phyloP scores from a whole-genome alignment of 2,113 vertebrate genomes.

The Chionodraco myersi region DNA sequence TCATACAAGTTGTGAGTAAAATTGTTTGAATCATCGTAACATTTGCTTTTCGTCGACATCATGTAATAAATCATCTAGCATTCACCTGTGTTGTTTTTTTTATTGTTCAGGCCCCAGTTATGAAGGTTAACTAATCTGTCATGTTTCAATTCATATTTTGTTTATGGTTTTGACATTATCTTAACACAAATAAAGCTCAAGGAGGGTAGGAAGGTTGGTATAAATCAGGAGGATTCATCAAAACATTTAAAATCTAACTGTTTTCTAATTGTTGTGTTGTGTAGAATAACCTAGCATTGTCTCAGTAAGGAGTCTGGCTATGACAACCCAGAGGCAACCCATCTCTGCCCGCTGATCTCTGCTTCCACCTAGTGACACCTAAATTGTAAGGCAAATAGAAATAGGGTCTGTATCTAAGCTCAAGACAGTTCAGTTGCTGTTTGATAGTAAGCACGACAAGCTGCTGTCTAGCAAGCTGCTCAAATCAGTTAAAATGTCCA shows the following conservation, averaged over 20 bases:
- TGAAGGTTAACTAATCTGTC: background rate
- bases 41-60: constrained; percentile 39
- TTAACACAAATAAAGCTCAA: background rate
- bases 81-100: constrained; percentile 30
- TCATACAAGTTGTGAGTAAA: constrained; percentile 41
- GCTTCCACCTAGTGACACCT: constrained; percentile 54
- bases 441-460: background rate
- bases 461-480: background rate
- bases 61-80: constrained; percentile 64
- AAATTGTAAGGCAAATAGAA: background rate
- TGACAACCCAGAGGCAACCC: background rate
- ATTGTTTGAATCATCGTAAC: constrained; percentile 45
- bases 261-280: no score
- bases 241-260: background rate
- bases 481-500: background rate
- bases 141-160: background rate
- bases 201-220: background rate
- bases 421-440: background rate
- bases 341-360: constrained; percentile 37
- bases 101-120: background rate
- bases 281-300: background rate
- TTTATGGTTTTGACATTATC: background rate
- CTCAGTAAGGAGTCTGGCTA: background rate
- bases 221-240: background rate
- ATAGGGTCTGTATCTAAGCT: background rate